phyloP scores from a whole-genome alignment of 2,113 vertebrate genomes.

The Xenopus borealis region DNA sequence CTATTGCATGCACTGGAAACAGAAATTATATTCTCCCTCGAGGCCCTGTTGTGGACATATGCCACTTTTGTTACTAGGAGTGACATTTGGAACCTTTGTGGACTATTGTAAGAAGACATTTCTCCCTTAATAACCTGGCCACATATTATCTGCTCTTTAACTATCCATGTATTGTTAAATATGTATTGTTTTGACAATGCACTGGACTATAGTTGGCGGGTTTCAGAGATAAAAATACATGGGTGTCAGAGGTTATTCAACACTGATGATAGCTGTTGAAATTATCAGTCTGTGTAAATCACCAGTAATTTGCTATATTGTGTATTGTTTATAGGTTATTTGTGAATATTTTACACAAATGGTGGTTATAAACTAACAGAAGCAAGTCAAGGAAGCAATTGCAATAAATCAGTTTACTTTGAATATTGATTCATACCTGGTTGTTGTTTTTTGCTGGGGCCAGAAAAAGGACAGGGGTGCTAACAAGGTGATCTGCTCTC shows the following conservation, averaged over 20 bases:
- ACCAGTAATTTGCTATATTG: neutral
- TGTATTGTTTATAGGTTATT: neutral
- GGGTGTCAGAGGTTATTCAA: constrained; percentile 20
- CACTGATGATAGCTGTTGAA: neutral
- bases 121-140: constrained; percentile 1
- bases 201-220: neutral
- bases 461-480: too few species aligned
- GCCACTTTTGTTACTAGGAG: constrained; percentile 9
- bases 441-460: too few species aligned
- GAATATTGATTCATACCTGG: too few species aligned
- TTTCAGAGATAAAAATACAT: constrained; percentile 26
- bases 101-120: constrained; percentile 29
- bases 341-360: too few species aligned
- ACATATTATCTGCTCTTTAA: neutral
- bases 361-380: too few species aligned
- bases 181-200: neutral
- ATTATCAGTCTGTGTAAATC: neutral
- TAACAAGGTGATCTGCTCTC: neutral
- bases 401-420: too few species aligned
- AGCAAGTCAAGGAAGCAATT: too few species aligned
- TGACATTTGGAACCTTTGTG: constrained; percentile 27
- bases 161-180: neutral
- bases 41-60: constrained; percentile 9
- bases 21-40: neutral
- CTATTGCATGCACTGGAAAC: neutral